Percentiles rank a stretch among this genome's conserved stretches.
phyloP scores from a whole-genome alignment of 2,113 vertebrate genomes.

The Heterotis niloticus region DNA sequence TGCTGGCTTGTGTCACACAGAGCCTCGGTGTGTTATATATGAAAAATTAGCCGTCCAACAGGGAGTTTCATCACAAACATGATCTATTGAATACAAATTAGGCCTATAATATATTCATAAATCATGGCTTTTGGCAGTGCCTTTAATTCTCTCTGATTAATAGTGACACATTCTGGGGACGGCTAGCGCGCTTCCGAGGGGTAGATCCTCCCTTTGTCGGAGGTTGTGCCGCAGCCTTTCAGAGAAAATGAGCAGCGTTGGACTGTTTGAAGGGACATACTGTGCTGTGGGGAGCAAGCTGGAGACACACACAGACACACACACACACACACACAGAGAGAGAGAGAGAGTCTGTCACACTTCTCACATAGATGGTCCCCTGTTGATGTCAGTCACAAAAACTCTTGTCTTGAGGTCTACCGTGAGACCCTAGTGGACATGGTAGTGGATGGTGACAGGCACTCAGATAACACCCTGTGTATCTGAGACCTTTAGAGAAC shows the following conservation, averaged over 20 bases:
- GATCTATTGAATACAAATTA: conserved; percentile 70
- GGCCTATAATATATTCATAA: conserved; percentile 71
- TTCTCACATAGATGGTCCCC: not conserved
- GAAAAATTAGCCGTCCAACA: conserved; percentile 40
- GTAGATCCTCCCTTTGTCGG: conserved; percentile 52
- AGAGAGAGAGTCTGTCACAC: not conserved
- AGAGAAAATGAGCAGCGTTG: conserved; percentile 49
- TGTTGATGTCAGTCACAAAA: too few species aligned
- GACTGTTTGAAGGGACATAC: not conserved
- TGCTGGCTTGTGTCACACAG: not conserved
- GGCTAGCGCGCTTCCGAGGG: conserved; percentile 49
- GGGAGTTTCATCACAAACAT: conserved; percentile 59
- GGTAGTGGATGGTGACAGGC: not conserved
- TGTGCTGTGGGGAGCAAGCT: not conserved
- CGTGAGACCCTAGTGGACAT: not conserved
- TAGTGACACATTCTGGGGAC: conserved; percentile 54
- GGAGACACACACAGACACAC: not conserved
- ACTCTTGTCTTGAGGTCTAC: too few species aligned
- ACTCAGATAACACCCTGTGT: too few species aligned
- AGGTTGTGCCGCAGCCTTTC: conserved; percentile 49
- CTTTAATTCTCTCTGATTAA: conserved; percentile 74
- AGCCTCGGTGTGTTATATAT: conserved; percentile 24
- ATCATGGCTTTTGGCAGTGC: conserved; percentile 64
- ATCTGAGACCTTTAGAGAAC: too few species aligned
- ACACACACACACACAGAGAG: not conserved